phyloP scores from a whole-genome alignment of 1,140 invertebrate species.

The Drosophila mauritiana region DNA sequence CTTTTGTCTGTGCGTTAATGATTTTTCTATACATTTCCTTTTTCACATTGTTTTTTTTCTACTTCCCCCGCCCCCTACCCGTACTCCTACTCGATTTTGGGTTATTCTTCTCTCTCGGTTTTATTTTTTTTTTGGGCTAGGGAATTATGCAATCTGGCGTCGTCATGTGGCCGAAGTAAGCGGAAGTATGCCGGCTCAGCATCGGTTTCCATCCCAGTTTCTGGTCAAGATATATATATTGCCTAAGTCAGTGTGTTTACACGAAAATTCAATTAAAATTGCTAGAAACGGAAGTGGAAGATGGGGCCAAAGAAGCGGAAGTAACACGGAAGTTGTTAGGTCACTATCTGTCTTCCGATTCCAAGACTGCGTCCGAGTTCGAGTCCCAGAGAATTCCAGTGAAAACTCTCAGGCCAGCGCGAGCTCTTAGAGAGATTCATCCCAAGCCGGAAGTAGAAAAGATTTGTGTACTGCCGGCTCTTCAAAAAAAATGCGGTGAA shows the following conservation, averaged over 20 bases:
- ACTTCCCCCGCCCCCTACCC: conserved; percentile 1
- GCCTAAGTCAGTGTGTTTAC: conserved; percentile 63
- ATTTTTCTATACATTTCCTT: conserved; percentile 83
- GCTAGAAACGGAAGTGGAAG: conserved; percentile 68
- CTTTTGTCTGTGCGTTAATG: conserved; percentile 82
- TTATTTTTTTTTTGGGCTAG: conserved; percentile 32
- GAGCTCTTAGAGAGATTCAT: conserved; percentile 15
- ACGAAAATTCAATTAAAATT: conserved; percentile 82
- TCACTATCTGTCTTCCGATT: conserved; percentile 53
- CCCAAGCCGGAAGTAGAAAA: conserved; percentile 57
- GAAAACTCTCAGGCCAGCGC: conserved; percentile 58
- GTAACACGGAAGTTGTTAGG: conserved; percentile 80
- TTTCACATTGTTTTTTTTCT: conserved; percentile 49
- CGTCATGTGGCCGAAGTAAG: conserved; percentile 64
- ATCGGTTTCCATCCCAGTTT: conserved; percentile 32
- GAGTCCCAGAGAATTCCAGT: conserved; percentile 57
- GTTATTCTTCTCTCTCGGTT: conserved; percentile 23
- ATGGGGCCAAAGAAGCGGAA: conserved; percentile 49
- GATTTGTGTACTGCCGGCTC: conserved; percentile 44
- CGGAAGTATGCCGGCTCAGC: conserved; percentile 54
- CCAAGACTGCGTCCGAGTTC: conserved; percentile 1
- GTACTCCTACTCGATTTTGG: conserved; percentile 3
- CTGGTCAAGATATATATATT: conserved; percentile 4
- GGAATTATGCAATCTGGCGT: conserved; percentile 79
- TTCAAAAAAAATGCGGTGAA: conserved; percentile 20